phyloP scores from a whole-genome alignment of 2,113 vertebrate species.

The Rhombomys opimus region DNA sequence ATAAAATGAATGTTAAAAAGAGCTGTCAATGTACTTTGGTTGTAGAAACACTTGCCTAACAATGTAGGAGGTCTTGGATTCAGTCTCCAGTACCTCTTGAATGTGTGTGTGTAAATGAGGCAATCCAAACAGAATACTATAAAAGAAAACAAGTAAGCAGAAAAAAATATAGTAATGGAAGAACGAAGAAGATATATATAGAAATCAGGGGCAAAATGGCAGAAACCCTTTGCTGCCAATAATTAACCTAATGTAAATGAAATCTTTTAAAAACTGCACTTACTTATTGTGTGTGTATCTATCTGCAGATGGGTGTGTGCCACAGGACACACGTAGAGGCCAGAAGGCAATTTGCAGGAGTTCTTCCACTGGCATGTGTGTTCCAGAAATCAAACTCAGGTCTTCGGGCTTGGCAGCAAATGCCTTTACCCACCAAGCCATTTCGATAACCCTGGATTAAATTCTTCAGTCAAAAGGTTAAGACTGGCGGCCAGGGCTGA shows the following conservation, averaged over 20 bases:
- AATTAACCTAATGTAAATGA: conserved; percentile 21
- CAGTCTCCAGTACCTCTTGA: neutral
- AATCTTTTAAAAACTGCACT: neutral
- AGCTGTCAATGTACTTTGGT: neutral
- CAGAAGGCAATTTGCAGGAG: neutral
- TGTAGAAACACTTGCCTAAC: neutral
- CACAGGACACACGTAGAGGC: neutral
- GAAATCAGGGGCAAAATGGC: neutral
- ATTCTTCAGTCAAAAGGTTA: neutral
- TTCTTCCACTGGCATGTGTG: neutral
- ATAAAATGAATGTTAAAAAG: neutral
- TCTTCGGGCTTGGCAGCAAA: neutral
- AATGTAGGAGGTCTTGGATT: neutral
- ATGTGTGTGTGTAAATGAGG: neutral
- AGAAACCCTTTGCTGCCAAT: neutral
- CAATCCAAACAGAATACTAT: conserved; percentile 21
- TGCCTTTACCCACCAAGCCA: neutral
- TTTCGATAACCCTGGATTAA: neutral
- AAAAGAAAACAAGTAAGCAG: neutral
- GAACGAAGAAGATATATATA: neutral
- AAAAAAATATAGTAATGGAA: neutral
- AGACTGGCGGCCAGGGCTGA: neutral
- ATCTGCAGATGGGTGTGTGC: neutral
- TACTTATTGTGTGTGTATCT: neutral
- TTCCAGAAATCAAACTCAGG: neutral